Evolutionary conservation across 2,113 vertebrate species (phyloP).

Genomic region (Dipodomys merriami): DNA sequence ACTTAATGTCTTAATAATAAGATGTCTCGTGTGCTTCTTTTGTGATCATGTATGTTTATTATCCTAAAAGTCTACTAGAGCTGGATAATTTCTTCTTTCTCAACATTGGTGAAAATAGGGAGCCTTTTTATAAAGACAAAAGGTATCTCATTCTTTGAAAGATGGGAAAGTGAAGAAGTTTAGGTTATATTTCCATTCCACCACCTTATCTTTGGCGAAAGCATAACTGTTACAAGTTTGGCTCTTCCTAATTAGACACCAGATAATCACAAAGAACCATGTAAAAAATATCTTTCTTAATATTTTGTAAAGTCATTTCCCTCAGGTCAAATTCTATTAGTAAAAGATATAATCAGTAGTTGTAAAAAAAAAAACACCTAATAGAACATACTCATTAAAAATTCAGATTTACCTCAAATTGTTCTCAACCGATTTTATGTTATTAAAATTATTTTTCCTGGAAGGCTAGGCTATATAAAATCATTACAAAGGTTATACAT

Average conservation of each 20-base stretch:
- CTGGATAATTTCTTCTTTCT: too few relatives aligned
- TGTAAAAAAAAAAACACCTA: not conserved
- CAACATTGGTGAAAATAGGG: too few relatives aligned
- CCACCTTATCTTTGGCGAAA: not conserved
- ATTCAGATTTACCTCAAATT: conserved; percentile 44
- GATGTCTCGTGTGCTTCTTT: too few relatives aligned
- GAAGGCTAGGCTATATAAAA: conserved; percentile 9
- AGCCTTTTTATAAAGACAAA: not conserved
- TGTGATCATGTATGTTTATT: too few relatives aligned
- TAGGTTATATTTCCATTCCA: not conserved
- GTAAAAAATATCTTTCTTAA: conserved; percentile 33
- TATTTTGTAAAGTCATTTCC: conserved; percentile 51
- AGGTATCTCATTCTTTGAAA: not conserved
- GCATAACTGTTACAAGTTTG: not conserved
- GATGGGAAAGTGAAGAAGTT: not conserved
- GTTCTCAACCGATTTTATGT: too few relatives aligned
- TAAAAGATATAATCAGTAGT: conserved; percentile 52
- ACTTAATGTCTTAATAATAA: too few relatives aligned
- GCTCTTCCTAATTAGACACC: not conserved
- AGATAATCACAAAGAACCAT: conserved; percentile 21
- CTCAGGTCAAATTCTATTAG: conserved; percentile 22
- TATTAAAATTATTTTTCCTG: conserved; percentile 27
- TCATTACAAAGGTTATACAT: not conserved
- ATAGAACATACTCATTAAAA: conserved; percentile 49
- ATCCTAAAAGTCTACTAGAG: too few relatives aligned